These are phyloP conservation scores for Smittia aterrima DNA, from an alignment of 2,888 invertebrate species.

Conservation along the genomic window DNA sequence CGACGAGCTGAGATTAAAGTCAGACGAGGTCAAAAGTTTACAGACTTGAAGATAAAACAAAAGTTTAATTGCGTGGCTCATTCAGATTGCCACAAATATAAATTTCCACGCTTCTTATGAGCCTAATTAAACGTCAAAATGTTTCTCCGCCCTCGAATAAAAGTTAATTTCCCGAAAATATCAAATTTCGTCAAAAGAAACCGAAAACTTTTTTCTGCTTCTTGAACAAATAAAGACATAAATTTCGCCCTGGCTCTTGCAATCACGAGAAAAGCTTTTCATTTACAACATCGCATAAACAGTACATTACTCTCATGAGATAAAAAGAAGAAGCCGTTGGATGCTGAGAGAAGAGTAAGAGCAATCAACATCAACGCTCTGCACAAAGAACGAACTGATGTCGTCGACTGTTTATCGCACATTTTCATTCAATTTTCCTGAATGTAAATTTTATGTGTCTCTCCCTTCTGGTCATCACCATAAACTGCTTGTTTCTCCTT, in stretches of 20 bases:
- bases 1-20: no score
- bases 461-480: not conserved
- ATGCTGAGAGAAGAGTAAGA: not conserved
- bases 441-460: slow-evolving; percentile 4
- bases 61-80: no score
- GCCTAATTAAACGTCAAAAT: not conserved
- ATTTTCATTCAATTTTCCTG: not conserved
- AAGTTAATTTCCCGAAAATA: not conserved
- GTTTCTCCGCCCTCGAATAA: not conserved
- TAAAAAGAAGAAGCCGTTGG: not conserved
- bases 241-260: not conserved
- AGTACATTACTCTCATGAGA: slow-evolving; percentile 4
- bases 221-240: not conserved
- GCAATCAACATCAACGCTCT: slow-evolving; percentile 16
- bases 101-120: not conserved
- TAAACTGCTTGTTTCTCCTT: not conserved
- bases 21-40: no score
- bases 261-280: not conserved
- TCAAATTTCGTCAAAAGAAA: not conserved
- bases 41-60: no score
- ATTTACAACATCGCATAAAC: slow-evolving; percentile 1
- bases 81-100: no score
- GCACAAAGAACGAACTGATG: not conserved
- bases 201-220: not conserved
- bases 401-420: not conserved